Evolutionary conservation across 2,888 invertebrate species (phyloP).

Genomic region (Cremastinae sp.): DNA sequence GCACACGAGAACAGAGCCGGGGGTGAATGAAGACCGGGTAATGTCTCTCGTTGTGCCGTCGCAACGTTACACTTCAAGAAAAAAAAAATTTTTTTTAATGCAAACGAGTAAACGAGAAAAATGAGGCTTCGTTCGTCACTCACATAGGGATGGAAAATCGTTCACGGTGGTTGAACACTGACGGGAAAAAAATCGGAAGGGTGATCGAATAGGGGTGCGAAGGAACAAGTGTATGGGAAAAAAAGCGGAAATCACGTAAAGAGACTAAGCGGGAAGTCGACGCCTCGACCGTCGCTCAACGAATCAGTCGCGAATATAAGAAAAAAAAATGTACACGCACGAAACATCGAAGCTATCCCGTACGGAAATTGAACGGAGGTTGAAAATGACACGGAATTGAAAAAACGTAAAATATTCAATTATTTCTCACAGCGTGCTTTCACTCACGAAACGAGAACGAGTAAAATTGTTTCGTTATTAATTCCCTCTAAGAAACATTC

Average conservation of each 20-base stretch:
- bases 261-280: constrained; percentile 54
- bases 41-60: constrained; percentile 53
- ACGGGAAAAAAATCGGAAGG: constrained; percentile 28
- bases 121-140: constrained; percentile 45
- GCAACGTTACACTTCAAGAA: constrained; percentile 45
- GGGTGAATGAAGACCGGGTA: constrained; percentile 43
- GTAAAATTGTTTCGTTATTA: too few relatives aligned
- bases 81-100: too few relatives aligned
- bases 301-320: constrained; percentile 47
- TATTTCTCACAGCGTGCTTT: too few relatives aligned
- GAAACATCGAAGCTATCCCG: neutral
- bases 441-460: too few relatives aligned
- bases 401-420: constrained; percentile 31
- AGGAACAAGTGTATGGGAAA: constrained; percentile 50
- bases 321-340: constrained; percentile 15
- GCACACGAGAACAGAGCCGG: constrained; percentile 8
- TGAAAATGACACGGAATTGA: constrained; percentile 32
- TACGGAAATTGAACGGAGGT: constrained; percentile 30
- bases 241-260: constrained; percentile 63
- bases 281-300: constrained; percentile 59
- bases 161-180: constrained; percentile 38
- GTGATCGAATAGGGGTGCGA: constrained; percentile 38
- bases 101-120: constrained; percentile 20
- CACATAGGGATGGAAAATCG: constrained; percentile 48
- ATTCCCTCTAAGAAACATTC: too few relatives aligned